Evolutionary conservation across 2,113 vertebrate genomes (phyloP), one percentile per base, ranked within the genome.

Genomic region (Pterocles gutturalis): DNA sequence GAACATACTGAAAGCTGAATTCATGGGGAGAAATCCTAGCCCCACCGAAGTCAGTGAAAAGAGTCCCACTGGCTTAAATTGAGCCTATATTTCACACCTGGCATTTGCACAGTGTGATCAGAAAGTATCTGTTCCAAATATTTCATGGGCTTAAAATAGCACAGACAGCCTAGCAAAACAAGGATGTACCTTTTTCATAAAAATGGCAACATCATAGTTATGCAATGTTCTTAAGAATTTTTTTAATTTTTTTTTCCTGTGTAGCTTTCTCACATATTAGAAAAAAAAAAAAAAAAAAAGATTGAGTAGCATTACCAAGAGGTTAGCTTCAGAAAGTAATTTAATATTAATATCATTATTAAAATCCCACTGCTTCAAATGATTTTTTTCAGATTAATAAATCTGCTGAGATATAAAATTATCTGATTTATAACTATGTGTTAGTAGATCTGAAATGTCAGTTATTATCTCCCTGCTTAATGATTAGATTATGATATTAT

Each of bases 301-400:
- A 41, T 87, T 94, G 67, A 70, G 26, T 20, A 46, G 16, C 7
- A 7, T 80, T 90, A 91, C 64, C 45, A 78, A 83, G 51, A 90
- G 53, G 93, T 93, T 97, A 82, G 31, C 34, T 48, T 96, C 79
- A 71, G 82, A 97, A 93, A 96, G 62, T 83, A 95, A 94, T 91
- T 94, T 97, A 94, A 85, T 95, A 85, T 96, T 66, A 97, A 95
- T 97, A 92, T 94, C 57, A 92, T 96, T 97, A 97, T 95, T 96
- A 97, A 97, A 97, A 95, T 92, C 28, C 36, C 36, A 89, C 34
- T 85, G 58, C 62, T 96, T 97, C 64, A 91, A 87, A 95, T 94
- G 3, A 88, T 7, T 91, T 95, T 96, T 97, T 97, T 89, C 48
- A 96, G 82, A 97, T 96, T 97, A 98, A 97, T 97, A 95, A 91